Evolutionary conservation across 2,888 invertebrate genomes (phyloP).

Genomic region (Amitus sp.): DNA sequence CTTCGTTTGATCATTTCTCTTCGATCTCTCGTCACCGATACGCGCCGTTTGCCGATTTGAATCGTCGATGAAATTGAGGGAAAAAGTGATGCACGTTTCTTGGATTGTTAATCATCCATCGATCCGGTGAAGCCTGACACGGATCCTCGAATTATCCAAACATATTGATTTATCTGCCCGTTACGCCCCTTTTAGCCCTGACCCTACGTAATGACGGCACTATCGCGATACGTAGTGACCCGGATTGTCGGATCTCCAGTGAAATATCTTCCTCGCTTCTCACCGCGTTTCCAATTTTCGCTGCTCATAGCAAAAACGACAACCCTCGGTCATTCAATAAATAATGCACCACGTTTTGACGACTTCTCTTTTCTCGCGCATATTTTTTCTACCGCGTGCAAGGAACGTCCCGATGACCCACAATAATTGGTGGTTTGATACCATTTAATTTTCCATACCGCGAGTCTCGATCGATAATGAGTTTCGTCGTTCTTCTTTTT

Average conservation of each 20-base stretch:
- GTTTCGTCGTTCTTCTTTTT: too few species aligned
- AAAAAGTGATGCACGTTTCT: conserved; percentile 15
- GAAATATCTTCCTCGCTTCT: neutral
- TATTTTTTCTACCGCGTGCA: too few species aligned
- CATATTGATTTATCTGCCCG: conserved; percentile 40
- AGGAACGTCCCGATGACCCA: too few species aligned
- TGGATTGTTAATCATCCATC: conserved; percentile 35
- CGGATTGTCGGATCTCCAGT: conserved; percentile 33
- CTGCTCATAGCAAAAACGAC: too few species aligned
- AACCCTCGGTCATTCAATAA: too few species aligned
- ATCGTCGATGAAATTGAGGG: too few species aligned
- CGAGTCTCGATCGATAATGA: too few species aligned
- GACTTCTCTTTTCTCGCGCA: too few species aligned
- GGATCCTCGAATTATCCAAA: conserved; percentile 40
- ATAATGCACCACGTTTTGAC: conserved; percentile 4
- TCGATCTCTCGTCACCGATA: too few species aligned
- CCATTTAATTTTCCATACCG: too few species aligned
- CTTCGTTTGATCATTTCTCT: neutral
- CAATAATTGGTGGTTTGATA: too few species aligned
- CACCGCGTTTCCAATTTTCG: neutral
- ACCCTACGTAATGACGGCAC: conserved; percentile 39
- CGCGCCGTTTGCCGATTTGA: too few species aligned
- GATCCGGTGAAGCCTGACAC: conserved; percentile 36
- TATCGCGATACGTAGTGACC: conserved; percentile 38
- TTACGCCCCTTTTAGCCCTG: conserved; percentile 38